Evolutionary conservation across 1,140 invertebrate genomes (phyloP).

Genomic region (Mercenaria mercenaria): DNA sequence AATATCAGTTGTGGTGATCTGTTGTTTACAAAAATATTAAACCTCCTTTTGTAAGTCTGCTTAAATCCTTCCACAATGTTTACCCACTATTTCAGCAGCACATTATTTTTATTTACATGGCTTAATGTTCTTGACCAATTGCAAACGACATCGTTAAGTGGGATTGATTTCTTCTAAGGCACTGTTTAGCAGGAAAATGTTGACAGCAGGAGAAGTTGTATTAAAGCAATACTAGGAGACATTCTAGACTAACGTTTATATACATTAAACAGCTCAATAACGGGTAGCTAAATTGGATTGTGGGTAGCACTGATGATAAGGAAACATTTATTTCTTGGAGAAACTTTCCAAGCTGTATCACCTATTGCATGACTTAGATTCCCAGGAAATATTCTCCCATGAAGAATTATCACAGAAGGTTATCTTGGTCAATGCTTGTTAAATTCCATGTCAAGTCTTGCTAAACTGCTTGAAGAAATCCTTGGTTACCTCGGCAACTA

Average conservation of each 20-base stretch:
- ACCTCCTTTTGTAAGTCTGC: background rate
- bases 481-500: background rate
- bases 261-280: background rate
- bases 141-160: background rate
- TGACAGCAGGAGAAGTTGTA: background rate
- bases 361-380: too few relatives aligned
- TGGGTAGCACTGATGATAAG: background rate
- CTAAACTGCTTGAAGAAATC: background rate
- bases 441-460: background rate
- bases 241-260: background rate
- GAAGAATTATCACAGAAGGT: too few relatives aligned
- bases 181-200: background rate
- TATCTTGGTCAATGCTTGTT: background rate
- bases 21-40: background rate
- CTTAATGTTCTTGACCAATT: background rate
- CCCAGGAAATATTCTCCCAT: too few relatives aligned
- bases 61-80: background rate
- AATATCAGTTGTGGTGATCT: background rate
- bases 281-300: background rate
- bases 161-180: slow-evolving; percentile 22
- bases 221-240: background rate
- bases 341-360: too few relatives aligned
- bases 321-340: background rate
- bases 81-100: background rate
- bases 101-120: slow-evolving; percentile 19